A percentile compares a stretch with the other conserved stretches of the same genome.
Conservation (phyloP, 2,888 invertebrate species). For the Hofmannophila pseudospretella region DNA sequence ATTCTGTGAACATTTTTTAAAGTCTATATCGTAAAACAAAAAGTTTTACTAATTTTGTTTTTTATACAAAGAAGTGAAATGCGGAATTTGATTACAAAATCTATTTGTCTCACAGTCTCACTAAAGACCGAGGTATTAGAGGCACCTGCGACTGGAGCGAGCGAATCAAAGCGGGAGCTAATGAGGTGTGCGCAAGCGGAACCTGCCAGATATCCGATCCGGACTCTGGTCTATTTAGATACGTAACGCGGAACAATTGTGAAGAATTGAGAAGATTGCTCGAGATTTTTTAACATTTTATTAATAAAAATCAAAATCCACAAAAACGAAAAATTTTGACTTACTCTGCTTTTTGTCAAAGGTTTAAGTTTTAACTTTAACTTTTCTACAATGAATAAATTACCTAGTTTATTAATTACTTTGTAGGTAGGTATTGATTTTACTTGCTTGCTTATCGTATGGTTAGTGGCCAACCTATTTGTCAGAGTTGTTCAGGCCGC, state of each 20-base stretch:
- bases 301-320: no score
- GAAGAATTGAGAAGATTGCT: not conserved
- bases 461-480: no score
- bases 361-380: no score
- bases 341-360: no score
- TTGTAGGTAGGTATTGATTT: no score
- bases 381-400: no score
- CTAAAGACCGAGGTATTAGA: slow-evolving; percentile 39
- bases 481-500: no score
- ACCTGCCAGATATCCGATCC: slow-evolving; percentile 41
- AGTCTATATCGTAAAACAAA: not conserved
- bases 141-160: slow-evolving; percentile 33
- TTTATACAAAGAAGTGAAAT: slow-evolving; percentile 13
- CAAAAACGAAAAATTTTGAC: no score
- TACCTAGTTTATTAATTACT: no score
- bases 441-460: no score
- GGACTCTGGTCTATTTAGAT: slow-evolving; percentile 29
- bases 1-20: not conserved
- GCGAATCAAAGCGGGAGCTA: slow-evolving; percentile 54
- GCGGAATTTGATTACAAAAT: slow-evolving; percentile 32
- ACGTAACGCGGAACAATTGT: slow-evolving; percentile 7
- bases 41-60: no score
- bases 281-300: no score
- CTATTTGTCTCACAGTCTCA: slow-evolving; percentile 31
- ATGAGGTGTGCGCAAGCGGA: slow-evolving; percentile 47